These are phyloP conservation scores for Brienomyrus brachyistius DNA, from an alignment of 2,113 vertebrate species.

Conservation along the genomic window DNA sequence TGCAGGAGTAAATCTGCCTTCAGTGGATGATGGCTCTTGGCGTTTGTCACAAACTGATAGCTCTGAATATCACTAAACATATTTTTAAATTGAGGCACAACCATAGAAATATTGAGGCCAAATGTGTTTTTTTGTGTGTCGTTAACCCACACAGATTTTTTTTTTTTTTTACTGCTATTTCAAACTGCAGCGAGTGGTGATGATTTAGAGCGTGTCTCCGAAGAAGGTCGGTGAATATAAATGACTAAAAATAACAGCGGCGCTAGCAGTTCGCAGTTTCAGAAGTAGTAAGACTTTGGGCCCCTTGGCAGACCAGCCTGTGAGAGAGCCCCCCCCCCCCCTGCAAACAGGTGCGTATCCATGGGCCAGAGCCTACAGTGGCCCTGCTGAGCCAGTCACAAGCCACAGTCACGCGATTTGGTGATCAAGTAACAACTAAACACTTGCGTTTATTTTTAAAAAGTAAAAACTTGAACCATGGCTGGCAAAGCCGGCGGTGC, in stretches of 20 bases:
- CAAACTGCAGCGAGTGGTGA: slow-evolving; percentile 13
- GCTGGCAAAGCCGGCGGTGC: not conserved
- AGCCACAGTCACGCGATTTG: not conserved
- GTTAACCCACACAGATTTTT: slow-evolving; percentile 22
- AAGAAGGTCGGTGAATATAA: slow-evolving; percentile 26
- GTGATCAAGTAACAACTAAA: not conserved
- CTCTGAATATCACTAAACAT: slow-evolving; percentile 11
- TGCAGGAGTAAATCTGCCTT: slow-evolving; percentile 61
- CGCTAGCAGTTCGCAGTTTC: slow-evolving; percentile 33
- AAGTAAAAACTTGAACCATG: not conserved
- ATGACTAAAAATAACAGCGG: slow-evolving; percentile 30
- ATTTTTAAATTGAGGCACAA: slow-evolving; percentile 52
- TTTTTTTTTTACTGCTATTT: slow-evolving; percentile 11
- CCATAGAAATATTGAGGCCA: slow-evolving; percentile 55
- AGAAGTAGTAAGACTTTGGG: not conserved
- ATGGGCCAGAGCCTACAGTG: not conserved
- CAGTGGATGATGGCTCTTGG: slow-evolving; percentile 54
- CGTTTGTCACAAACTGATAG: not conserved
- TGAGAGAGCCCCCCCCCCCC: not conserved
- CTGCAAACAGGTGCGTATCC: not conserved
- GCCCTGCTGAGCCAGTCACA: not conserved
- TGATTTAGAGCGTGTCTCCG: slow-evolving; percentile 32
- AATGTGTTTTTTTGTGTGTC: slow-evolving; percentile 28
- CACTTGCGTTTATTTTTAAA: not conserved
- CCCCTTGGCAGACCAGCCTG: not conserved